Evolutionary conservation across 2,797 vertebrate species (phyloP), one percentile per base, ranked within the genome.

Genomic region (Gallinago nigripennis): DNA sequence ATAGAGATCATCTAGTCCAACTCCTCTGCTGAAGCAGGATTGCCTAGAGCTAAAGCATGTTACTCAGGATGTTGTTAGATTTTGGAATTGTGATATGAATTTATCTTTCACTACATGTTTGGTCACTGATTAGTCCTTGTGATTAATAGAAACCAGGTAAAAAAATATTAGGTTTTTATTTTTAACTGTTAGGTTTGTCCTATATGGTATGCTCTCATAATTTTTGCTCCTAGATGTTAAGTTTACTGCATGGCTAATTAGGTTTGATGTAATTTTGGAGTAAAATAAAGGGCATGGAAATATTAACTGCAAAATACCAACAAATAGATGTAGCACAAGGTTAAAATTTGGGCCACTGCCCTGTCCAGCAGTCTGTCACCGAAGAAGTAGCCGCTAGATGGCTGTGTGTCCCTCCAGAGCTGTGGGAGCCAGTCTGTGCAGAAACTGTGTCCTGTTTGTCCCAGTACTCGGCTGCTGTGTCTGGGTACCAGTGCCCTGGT

Each of bases 321-420:
- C 10, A 56, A 35, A 18, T 6, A 15, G 3, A 2, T 12, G 6
- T 0, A 25, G 28, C 8, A 4, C 4, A 33, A 81, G 31, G 43
- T 56, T 82, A 21, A 33, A 35, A 25, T 39, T 4, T 45, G 58
- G 31, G 17, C 6, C 16, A 4, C 39, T 9, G 8, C 5, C 27
- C 7, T 63, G 12, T 8, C 57, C 69, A 45, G 28, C 51, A 12
- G 13, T 28, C 28, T 57, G 19, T 33, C 10, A 2, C 9, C 0
- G 1, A 56, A 54, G 31, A 21, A 43, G 16, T 4, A 37, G 56
- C 78, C 85, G 2, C 28, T 88, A 63, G 81, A 15, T 92, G 88
- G 75, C 77, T n/a, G 30, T 37, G 66, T 43, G 16, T 20, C n/a
- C 51, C 12, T n/a, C 37, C 25, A 3, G 35, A 6, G 56, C 53